Base-by-base conservation (phyloP, 2,113 vertebrate genomes). In the Epinephelus cyanopodus region DNA sequence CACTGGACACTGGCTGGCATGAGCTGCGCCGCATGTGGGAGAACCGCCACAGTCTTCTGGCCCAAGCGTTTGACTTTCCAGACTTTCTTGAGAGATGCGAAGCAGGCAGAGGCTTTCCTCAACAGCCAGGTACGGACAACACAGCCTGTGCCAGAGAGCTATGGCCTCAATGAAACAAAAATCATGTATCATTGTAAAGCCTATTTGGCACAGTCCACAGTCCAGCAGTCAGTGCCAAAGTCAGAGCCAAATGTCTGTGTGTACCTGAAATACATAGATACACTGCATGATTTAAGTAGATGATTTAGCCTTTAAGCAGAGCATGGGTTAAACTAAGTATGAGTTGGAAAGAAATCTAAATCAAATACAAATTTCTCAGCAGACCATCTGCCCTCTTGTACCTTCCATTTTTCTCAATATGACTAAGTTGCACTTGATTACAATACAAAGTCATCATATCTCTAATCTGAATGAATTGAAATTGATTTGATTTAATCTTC, bases 1-100 rank as follows among this genome's bases (percentile, higher is more conserved):
- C 97, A 0, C 90, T 99, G 77, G 97, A 98, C 62, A 97, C 96
- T 0, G 98, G 97, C 74, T 99, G 98, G 98, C 96, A 97, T 3
- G 97, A 99, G 88, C 92, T 99, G 87, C 96, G 96, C 19, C 93
- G 95, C 72, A 97, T 97, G 97, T 99, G 98, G 98, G 97, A 99
- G 92, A 97, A 96, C 90, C 95, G 97, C 10, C 98, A 97, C 82
- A 96, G 95, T 62, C 94, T 97, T 12, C 92, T 99, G 88, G 96
- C 97, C 14, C 97, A 96, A 83, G 97, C 97, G 21, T 96, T 97
- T 0, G 96, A 97, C 80, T 97, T 97, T 98, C 95, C 98, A 98
- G 88, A 95, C 95, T 13, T 98, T 99, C 94, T 92, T 99, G 76
- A 93, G 97, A 57, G 98, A 99, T 25, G 96, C 96, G 67, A 97